Base-by-base conservation (phyloP, 2,797 vertebrate species). In the Ceryle rudis region DNA sequence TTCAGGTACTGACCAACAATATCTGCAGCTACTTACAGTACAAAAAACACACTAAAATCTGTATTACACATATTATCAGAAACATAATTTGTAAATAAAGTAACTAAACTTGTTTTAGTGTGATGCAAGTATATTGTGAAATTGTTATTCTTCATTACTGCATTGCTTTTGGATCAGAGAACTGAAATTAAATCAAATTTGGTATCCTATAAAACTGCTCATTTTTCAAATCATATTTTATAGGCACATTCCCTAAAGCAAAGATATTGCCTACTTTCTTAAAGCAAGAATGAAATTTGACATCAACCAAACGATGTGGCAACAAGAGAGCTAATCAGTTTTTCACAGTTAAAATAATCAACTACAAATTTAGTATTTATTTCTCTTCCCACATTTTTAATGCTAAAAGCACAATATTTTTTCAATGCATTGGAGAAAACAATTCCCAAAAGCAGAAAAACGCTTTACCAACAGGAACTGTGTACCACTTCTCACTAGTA, bases 1-100 rank as follows among this genome's bases (percentile, higher is more conserved):
- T 14, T 61, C 37, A 14, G 47, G n/a, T 37, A 81, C 42, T 1
- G 1, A 14, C 54, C 54, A 54, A 14, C 47, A 8, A 2, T 42
- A 72, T 10, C 39, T 70, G 49, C 46, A 69, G 78, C 29, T 39
- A 16, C 46, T 70, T 72, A 54, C 33, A 35, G 11, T 31, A 20
- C 1, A n/a, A 4, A 17, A n/a, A 4, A 17, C 6, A 13, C 3
- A 46, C 29, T 41, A 54, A 90, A 81, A 72, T 28, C 22, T 69
- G 19, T 2, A 35, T 55, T 49, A 33, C 1, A 2, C 26, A 25
- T 18, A 39, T 19, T n/a, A 10, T 4, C 46, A 44, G n/a, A 0
- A 6, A 37, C 2, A 20, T 0, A 5, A 7, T 54, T 11, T 5
- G 37, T 4, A 51, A 39, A 62, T n/a, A 51, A 3, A 61, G 7